Evolutionary conservation across 1,140 invertebrate species (phyloP), one percentile per base, ranked within the genome.

Genomic region (Coenobita brevimanus): DNA sequence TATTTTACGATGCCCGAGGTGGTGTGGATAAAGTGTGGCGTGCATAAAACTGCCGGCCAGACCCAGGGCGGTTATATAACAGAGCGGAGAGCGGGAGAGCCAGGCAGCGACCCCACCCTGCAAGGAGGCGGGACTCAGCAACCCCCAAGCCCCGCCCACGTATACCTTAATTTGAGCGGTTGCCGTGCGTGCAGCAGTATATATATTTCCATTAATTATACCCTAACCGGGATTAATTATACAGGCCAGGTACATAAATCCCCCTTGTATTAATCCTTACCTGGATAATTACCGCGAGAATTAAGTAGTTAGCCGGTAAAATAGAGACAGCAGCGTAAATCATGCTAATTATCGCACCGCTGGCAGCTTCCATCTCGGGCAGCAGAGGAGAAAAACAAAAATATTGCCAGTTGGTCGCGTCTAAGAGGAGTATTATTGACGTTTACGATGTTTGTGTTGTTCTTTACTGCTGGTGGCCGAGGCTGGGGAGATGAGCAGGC

Each of bases 401-500:
- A n/a, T n/a, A n/a, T n/a, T n/a, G 38, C 0, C 33, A 41, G 57
- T 36, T 81, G 60, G 30, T 33, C 78, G 17, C 67, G 24, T 33
- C 54, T 33, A 36, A 81, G 36, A 81, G 30, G 46, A 64, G 33
- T 81, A 81, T 81, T 81, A 81, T 81, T 81, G 78, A 81, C 78
- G 30, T 81, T 81, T 81, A 81, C 78, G 78, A 81, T 41, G 78
- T 81, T 81, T 81, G 78, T 81, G 38, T 81, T 81, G 78, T 81
- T 43, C 57, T 81, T 81, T 81, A 81, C 67, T 64, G 78, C 33
- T 64, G 41, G 57, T 4, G 33, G 33, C 67, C 67, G 17, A 38
- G 67, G 67, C 67, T 57, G 33, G 17, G 50, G 64, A 21, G n/a
- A n/a, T 38, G 17, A 38, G 57, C 36, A 38, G 43, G 78, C 33